Evolutionary conservation across 2,888 invertebrate species (phyloP).

Genomic region (Leucania comma): DNA sequence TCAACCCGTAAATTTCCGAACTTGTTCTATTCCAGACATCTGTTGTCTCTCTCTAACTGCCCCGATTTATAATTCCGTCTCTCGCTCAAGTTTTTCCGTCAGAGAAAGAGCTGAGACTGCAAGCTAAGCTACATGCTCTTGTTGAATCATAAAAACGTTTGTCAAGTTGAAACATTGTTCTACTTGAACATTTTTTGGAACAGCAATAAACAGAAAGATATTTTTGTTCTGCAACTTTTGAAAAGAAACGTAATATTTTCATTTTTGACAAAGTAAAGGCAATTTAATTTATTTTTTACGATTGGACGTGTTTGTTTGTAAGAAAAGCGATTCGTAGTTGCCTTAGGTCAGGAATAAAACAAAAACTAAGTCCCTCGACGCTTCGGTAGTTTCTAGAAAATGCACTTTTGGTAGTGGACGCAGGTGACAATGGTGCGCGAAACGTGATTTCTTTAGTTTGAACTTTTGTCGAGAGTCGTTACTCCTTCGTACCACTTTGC

Average conservation of each 20-base stretch:
- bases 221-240: constrained; percentile 33
- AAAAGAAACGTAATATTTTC: constrained; percentile 31
- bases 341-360: constrained; percentile 48
- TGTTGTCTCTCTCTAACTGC: constrained; percentile 69
- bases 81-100: constrained; percentile 60
- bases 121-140: constrained; percentile 56
- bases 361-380: constrained; percentile 40
- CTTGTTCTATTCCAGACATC: constrained; percentile 75
- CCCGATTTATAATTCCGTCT: constrained; percentile 66
- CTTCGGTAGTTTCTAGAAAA: constrained; percentile 65
- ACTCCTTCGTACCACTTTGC: constrained; percentile 65
- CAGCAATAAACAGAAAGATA: constrained; percentile 52
- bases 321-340: constrained; percentile 44
- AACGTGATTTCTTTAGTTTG: constrained; percentile 72
- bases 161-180: constrained; percentile 55
- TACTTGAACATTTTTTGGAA: constrained; percentile 57
- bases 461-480: constrained; percentile 64
- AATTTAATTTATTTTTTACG: constrained; percentile 57
- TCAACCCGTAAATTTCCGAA: constrained; percentile 74
- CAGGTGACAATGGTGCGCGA: constrained; percentile 76
- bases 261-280: constrained; percentile 48
- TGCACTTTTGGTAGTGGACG: constrained; percentile 70
- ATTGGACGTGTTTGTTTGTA: constrained; percentile 59
- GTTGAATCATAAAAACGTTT: constrained; percentile 60
- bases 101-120: constrained; percentile 59